These are phyloP conservation scores for Craniophora ligustri DNA, from an alignment of 2,888 invertebrate genomes.

Conservation along the genomic window DNA sequence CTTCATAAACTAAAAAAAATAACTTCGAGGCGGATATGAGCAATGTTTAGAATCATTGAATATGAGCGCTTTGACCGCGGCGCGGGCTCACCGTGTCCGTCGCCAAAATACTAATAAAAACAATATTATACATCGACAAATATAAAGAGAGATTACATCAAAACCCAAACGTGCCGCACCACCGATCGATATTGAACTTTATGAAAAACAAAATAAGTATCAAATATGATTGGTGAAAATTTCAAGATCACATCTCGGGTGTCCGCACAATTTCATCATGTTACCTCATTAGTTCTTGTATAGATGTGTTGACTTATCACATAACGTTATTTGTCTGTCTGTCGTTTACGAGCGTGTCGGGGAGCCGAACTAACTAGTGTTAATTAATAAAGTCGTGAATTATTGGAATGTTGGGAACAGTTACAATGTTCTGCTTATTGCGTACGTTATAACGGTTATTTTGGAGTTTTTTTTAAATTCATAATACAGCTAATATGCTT, in stretches of 20 bases:
- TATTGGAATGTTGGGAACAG: conserved; percentile 34
- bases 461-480: conserved; percentile 33
- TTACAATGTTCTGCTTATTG: conserved; percentile 29
- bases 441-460: conserved; percentile 29
- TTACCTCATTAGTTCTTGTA: conserved; percentile 41
- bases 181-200: conserved; percentile 31
- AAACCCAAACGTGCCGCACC: neutral
- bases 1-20: conserved; percentile 46
- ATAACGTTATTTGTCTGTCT: conserved; percentile 32
- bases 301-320: conserved; percentile 18
- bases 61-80: conserved; percentile 53
- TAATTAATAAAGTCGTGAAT: conserved; percentile 52
- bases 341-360: conserved; percentile 50
- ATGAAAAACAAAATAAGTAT: neutral
- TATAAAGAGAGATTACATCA: conserved; percentile 19
- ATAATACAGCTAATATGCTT: no score
- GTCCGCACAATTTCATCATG: conserved; percentile 28
- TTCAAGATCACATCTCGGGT: conserved; percentile 18
- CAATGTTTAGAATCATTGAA: conserved; percentile 39
- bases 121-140: conserved; percentile 44
- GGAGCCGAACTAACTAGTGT: conserved; percentile 48
- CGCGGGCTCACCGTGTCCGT: conserved; percentile 13
- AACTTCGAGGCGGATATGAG: conserved; percentile 22
- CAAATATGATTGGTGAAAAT: neutral
- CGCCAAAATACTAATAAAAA: conserved; percentile 57